A percentile compares a stretch with the other conserved stretches of the same genome.
phyloP scores from a whole-genome alignment of 2,113 vertebrate genomes.

The Hiodon tergisus region DNA sequence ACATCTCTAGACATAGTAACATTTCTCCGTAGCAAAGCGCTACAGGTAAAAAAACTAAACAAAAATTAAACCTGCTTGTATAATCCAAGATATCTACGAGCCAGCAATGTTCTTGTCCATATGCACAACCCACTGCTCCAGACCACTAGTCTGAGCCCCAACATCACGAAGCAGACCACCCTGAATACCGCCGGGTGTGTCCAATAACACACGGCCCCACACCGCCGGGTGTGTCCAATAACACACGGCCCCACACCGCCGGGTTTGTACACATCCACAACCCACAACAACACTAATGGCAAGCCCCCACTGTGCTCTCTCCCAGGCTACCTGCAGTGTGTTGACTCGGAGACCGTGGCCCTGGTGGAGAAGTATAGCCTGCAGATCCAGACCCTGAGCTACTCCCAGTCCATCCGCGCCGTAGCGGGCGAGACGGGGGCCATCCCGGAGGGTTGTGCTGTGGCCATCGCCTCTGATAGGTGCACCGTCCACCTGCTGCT shows the following conservation, averaged over 20 bases:
- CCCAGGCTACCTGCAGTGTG: conserved; percentile 78
- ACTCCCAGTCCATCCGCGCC: conserved; percentile 64
- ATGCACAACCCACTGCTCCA: no score
- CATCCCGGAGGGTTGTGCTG: conserved; percentile 73
- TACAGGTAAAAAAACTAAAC: no score
- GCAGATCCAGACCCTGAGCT: conserved; percentile 76
- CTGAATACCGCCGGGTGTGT: conserved; percentile 58
- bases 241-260: no score
- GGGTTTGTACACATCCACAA: neutral
- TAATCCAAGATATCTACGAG: no score
- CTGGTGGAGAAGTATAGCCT: conserved; percentile 60
- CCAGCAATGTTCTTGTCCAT: no score
- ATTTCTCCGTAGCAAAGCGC: no score
- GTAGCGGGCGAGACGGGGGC: conserved; percentile 46
- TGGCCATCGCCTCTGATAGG: conserved; percentile 81
- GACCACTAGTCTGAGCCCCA: conserved; percentile 77
- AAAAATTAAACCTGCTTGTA: no score
- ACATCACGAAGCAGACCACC: conserved; percentile 89
- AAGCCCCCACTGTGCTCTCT: neutral
- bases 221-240: no score
- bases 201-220: no score
- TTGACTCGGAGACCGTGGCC: conserved; percentile 55
- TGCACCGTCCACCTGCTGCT: conserved; percentile 83
- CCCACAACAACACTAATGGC: neutral
- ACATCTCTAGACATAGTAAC: no score